Conservation (phyloP, 2,113 vertebrate genomes). For the Chaetodon trifascialis region DNA sequence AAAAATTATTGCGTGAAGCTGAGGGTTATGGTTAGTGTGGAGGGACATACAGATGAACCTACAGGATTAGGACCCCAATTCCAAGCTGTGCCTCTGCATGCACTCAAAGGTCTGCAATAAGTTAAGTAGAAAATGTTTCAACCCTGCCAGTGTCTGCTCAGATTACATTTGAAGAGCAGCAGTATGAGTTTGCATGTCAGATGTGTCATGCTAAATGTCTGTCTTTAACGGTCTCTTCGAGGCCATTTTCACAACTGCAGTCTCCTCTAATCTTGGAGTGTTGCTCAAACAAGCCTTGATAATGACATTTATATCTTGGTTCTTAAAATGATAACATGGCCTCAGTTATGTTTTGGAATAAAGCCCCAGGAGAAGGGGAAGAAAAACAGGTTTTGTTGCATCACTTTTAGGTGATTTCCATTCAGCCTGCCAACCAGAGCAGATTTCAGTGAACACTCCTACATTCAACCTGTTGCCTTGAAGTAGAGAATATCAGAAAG, state of each 20-base stretch:
- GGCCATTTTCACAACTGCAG: neutral
- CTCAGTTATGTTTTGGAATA: neutral
- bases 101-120: neutral
- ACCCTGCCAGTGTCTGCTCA: neutral
- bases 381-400: slow-evolving; percentile 2
- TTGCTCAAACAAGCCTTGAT: neutral
- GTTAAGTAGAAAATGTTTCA: neutral
- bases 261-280: neutral
- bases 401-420: slow-evolving; percentile 18
- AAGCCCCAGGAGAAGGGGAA: slow-evolving; percentile 2
- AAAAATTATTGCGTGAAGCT: neutral
- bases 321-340: neutral
- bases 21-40: neutral
- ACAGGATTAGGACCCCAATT: neutral
- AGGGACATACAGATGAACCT: neutral
- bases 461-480: neutral
- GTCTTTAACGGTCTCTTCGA: neutral
- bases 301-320: neutral
- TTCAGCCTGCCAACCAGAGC: slow-evolving; percentile 10
- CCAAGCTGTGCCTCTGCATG: neutral
- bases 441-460: neutral
- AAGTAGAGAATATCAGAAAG: neutral
- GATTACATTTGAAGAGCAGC: neutral
- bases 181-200: neutral
- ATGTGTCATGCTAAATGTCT: neutral